These are phyloP conservation scores for Neomonachus schauinslandi DNA, from an alignment of 2,113 vertebrate species.

Conservation along the genomic window DNA sequence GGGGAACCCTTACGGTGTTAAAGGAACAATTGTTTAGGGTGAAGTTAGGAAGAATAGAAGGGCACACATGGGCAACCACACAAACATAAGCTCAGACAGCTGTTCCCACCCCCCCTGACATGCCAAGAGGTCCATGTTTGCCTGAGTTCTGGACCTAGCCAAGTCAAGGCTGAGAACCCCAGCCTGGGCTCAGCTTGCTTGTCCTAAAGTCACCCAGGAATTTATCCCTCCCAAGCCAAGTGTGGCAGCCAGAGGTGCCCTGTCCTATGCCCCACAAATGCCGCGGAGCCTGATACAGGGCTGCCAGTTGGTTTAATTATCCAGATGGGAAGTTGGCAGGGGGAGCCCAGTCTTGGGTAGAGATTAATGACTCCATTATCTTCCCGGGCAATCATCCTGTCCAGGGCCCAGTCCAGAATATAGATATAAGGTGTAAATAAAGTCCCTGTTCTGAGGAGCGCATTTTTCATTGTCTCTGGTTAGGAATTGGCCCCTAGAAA, in stretches of 20 bases:
- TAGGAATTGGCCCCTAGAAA: slow-evolving; percentile 46
- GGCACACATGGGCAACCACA: not conserved
- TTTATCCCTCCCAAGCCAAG: not conserved
- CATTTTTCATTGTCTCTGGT: slow-evolving; percentile 33
- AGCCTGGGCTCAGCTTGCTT: not conserved
- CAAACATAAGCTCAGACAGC: not conserved
- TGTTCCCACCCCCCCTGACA: not conserved
- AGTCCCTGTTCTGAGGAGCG: slow-evolving; percentile 6
- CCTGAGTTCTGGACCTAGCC: not conserved
- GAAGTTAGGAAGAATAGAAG: not conserved
- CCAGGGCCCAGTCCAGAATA: not conserved
- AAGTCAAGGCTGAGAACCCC: not conserved
- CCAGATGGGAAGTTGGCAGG: slow-evolving; percentile 52
- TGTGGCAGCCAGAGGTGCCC: not conserved
- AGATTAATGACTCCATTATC: slow-evolving; percentile 57
- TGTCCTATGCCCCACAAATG: not conserved
- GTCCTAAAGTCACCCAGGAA: not conserved
- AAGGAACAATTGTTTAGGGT: not conserved
- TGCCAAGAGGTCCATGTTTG: not conserved
- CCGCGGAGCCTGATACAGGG: not conserved
- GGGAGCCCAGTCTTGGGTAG: not conserved
- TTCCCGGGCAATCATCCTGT: slow-evolving; percentile 51
- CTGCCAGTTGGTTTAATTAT: slow-evolving; percentile 45
- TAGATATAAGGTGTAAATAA: slow-evolving; percentile 34
- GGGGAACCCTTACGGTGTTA: not conserved